Conservation (phyloP, 2,888 invertebrate species). For the Pollenia griseotomentosa region DNA sequence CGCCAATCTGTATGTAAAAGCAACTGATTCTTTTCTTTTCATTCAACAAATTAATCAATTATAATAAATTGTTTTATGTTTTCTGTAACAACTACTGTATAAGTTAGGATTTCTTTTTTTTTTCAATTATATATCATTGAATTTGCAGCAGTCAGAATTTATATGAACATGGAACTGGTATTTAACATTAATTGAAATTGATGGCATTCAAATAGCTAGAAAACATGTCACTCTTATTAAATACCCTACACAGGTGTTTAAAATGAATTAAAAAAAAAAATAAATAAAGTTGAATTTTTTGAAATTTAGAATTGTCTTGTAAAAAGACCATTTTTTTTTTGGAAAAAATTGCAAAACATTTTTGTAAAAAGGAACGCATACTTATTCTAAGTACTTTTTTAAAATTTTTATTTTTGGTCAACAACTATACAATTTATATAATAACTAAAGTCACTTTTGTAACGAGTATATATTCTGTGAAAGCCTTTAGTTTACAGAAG, state of each 20-base stretch:
- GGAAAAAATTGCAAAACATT: too few relatives aligned
- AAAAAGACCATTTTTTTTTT: too few relatives aligned
- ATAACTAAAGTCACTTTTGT: too few relatives aligned
- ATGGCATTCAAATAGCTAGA: conserved; percentile 43
- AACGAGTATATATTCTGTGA: too few relatives aligned
- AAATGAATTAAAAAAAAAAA: neutral
- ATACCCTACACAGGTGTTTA: neutral
- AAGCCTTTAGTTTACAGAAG: too few relatives aligned
- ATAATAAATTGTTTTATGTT: conserved; percentile 67
- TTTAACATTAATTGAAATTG: conserved; percentile 66
- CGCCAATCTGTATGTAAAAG: conserved; percentile 44
- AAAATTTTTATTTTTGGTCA: too few relatives aligned
- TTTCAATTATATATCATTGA: conserved; percentile 36
- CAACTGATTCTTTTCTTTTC: neutral
- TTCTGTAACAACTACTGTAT: conserved; percentile 56
- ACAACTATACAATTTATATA: too few relatives aligned
- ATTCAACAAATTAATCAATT: conserved; percentile 60
- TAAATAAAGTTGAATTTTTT: too few relatives aligned
- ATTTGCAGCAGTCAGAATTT: conserved; percentile 42
- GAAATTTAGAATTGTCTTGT: too few relatives aligned
- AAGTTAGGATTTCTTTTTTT: neutral
- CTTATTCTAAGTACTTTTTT: too few relatives aligned
- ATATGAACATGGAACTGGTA: conserved; percentile 37
- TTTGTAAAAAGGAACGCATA: too few relatives aligned
- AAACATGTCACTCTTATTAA: conserved; percentile 18